Evolutionary conservation across 1,140 invertebrate genomes (phyloP), one percentile per base, ranked within the genome.

Genomic region (Octopus sinensis): DNA sequence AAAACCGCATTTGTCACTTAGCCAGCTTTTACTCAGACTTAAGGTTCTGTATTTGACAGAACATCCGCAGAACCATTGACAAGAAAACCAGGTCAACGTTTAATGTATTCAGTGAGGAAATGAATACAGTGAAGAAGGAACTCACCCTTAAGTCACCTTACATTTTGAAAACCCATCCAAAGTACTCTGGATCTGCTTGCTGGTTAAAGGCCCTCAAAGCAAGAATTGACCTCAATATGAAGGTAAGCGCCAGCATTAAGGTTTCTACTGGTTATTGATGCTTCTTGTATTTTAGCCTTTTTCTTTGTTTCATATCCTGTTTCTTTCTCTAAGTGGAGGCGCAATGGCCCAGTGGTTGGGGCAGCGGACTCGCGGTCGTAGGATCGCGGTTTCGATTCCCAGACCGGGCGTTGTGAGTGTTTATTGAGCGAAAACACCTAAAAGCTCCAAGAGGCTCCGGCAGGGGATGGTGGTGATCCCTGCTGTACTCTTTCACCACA

Each of bases 21-120:
- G 2, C 12, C 62, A 1, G 1, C 12, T 84, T 84, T 10, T 81
- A 43, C 30, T 43, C 0, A 43, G 30, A 43, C 30, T 43, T 43
- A 43, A 43, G 30, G 30, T 0, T 43, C 30, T 43, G 3, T 43
- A 43, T 43, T 43, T 6, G 30, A 73, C 68, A 93, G 88, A 94
- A 93, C 75, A 91, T 92, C 76, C 86, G 87, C 54, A 85, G 91
- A 80, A 90, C 89, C 6, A 90, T 91, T 78, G 92, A 92, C 83
- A 92, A 92, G 87, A 91, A 91, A 86, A 91, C 89, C 84, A 90
- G 92, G 62, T 86, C 95, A 92, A 92, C 95, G 4, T 96, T 95
- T 92, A 91, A 92, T 51, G 92, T 95, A 89, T 95, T 96, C 86
- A 93, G 93, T 80, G 92, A 94, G n/a, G 95, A 96, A 86, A 93